Percentiles rank a stretch among this genome's conserved stretches.
These are phyloP conservation scores for Drosophila incognita DNA, from an alignment of 2,888 invertebrate genomes.

Conservation along the genomic window DNA sequence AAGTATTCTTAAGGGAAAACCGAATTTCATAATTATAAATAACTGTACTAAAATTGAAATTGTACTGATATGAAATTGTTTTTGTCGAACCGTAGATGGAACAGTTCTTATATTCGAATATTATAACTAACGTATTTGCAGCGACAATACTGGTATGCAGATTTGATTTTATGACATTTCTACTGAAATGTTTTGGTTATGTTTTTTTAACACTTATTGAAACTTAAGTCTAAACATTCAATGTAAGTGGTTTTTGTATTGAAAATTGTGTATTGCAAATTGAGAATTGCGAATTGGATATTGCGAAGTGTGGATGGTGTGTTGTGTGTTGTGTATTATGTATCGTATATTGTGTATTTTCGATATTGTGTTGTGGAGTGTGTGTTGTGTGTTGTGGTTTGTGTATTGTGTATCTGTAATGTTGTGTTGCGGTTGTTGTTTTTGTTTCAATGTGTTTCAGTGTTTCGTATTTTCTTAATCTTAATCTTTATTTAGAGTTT, in stretches of 20 bases:
- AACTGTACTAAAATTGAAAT: background rate
- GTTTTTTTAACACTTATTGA: background rate
- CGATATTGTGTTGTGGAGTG: background rate
- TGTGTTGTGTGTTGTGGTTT: background rate
- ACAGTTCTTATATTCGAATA: background rate
- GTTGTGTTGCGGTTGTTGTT: background rate
- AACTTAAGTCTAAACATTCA: background rate
- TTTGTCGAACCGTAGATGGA: background rate
- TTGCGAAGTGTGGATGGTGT: background rate
- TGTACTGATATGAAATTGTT: background rate
- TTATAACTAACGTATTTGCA: background rate
- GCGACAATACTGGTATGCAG: background rate
- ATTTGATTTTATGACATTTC: conserved; percentile 1
- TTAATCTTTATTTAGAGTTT: no score
- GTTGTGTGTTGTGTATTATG: background rate
- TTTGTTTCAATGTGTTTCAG: background rate
- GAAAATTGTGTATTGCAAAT: background rate
- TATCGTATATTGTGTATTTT: background rate
- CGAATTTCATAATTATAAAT: background rate
- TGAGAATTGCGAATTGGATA: background rate
- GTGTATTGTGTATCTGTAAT: background rate
- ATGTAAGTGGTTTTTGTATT: background rate
- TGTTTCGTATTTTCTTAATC: background rate
- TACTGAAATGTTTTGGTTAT: conserved; percentile 4
- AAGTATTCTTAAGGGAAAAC: conserved; percentile 5